phyloP scores from a whole-genome alignment of 2,113 vertebrate species.

The Spea bombifrons region DNA sequence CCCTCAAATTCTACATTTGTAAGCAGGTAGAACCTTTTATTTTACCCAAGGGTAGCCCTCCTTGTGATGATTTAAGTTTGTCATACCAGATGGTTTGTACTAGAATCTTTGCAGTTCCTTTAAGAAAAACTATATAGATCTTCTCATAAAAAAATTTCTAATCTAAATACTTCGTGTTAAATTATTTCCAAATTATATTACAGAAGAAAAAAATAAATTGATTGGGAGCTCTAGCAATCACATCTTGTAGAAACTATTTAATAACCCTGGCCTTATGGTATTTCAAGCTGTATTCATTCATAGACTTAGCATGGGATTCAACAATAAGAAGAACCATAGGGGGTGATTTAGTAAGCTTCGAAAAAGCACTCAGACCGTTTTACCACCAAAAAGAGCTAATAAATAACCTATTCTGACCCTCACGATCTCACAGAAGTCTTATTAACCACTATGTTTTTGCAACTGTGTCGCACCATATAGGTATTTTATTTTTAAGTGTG shows the following conservation, averaged over 20 bases:
- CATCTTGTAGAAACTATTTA: not conserved
- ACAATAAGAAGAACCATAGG: not conserved
- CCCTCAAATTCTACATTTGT: too few species aligned
- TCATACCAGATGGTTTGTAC: too few species aligned
- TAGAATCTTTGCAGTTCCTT: too few species aligned
- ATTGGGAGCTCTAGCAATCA: not conserved
- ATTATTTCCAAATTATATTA: not conserved
- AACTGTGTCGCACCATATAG: too few species aligned
- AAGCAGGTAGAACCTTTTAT: too few species aligned
- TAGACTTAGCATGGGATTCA: not conserved
- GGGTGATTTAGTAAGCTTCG: not conserved
- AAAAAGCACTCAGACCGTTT: not conserved
- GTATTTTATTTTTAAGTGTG: too few species aligned
- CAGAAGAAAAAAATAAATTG: not conserved
- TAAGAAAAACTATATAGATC: too few species aligned
- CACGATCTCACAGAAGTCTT: not conserved
- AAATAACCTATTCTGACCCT: not conserved
- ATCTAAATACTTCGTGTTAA: too few species aligned
- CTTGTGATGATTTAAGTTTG: too few species aligned
- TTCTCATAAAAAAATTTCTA: too few species aligned
- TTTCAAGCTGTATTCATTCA: not conserved
- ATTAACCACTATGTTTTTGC: too few species aligned
- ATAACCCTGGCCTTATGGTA: not conserved
- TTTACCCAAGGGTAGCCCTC: too few species aligned
- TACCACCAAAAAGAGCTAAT: not conserved